Conservation (phyloP, 2,888 invertebrate genomes). For the Adineta ricciae region DNA sequence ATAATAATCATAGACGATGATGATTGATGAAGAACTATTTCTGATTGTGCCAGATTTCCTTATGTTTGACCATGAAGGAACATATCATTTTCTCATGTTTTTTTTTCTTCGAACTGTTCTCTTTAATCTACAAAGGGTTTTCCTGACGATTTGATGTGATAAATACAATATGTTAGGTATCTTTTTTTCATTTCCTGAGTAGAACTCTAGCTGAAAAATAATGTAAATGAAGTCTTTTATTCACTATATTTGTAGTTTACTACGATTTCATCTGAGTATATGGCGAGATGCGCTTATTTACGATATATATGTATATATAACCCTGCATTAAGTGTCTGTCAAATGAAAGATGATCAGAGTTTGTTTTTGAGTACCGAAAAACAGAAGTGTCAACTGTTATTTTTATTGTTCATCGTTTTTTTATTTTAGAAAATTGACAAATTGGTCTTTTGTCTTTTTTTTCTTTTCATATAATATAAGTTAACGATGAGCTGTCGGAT, state of each 20-base stretch:
- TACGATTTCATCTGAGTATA: not conserved
- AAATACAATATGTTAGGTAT: no score
- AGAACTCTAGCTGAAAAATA: no score
- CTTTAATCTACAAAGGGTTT: no score
- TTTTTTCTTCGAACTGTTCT: no score
- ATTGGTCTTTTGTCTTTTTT: no score
- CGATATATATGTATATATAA: not conserved
- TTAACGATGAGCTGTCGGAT: not conserved
- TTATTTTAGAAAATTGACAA: no score
- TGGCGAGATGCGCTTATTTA: no score
- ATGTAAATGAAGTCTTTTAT: not conserved
- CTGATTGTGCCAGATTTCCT: not conserved
- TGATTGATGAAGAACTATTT: not conserved
- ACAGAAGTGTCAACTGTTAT: no score
- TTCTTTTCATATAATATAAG: no score
- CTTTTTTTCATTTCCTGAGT: no score
- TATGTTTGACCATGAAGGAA: not conserved
- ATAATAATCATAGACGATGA: not conserved
- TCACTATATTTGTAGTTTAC: rapidly evolving
- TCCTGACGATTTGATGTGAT: no score
- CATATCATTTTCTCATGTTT: not conserved
- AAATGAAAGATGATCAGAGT: not conserved
- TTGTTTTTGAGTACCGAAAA: not conserved
- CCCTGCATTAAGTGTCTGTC: not conserved
- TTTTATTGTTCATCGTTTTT: no score